Evolutionary conservation across 2,888 invertebrate species (phyloP), one percentile per base, ranked within the genome.

Genomic region (Bugulina stolonifera): DNA sequence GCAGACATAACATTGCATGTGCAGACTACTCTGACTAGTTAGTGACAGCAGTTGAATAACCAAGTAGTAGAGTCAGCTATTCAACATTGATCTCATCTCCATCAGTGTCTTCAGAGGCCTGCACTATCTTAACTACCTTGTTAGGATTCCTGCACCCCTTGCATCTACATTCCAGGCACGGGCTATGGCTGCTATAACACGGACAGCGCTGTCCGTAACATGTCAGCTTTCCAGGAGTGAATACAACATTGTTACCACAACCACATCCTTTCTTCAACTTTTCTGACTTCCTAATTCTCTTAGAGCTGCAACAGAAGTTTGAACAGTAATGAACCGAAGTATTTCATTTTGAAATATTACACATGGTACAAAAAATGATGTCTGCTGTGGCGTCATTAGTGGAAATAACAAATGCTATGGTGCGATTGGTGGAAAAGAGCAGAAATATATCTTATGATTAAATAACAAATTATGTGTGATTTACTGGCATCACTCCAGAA

Each of bases 181-280:
- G 91, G 82, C 92, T 92, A 76, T 92, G 91, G 76, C 92, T 92
- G 1, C 93, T 93, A 84, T 95, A 96, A 85, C 95, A 96, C 0
- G 94, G 93, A 86, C 95, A 96, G 75, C 95, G 87, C 82, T 94
- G 94, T 0, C 94, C 94, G 80, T 94, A 93, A 81, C 95, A 96
- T 0, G 94, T 94, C 58, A 94, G 85, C 82, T 93, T 93, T 1
- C 93, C 93, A 0, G 94, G 93, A 25, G 91, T 91, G 0, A 92
- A 89, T 0, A 94, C 93, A 0, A 93, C 92, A 64, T 3, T 32
- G 85, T 93, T 92, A 1, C 94, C 94, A 86, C 95, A 95, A 74
- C 94, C 88, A 82, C 94, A 95, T 22, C 93, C 92, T 58, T 71
- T 57, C 70, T 29, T 57, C 57, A 18, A 43, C 43, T 43, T 43